Percentiles rank a stretch among this genome's conserved stretches.
Evolutionary conservation across 2,113 vertebrate genomes (phyloP).

Genomic region (Oreotrochilus melanogaster): DNA sequence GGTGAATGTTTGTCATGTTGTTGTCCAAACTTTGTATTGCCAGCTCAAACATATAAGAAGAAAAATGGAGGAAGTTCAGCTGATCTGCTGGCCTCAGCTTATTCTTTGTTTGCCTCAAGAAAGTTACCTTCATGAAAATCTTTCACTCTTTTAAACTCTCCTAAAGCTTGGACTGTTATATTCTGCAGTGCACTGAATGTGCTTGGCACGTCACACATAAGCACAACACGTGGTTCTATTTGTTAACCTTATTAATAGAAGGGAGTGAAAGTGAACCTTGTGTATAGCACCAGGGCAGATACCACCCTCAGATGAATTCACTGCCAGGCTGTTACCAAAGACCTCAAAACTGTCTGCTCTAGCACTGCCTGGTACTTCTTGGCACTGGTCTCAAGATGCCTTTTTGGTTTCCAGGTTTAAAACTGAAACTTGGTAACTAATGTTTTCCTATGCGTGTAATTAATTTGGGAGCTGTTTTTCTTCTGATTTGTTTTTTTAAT

Average conservation of each 20-base stretch:
- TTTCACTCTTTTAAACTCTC: background rate
- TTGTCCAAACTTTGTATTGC: background rate
- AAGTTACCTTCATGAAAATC: background rate
- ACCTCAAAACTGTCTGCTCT: background rate
- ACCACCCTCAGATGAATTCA: background rate
- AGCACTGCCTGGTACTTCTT: background rate
- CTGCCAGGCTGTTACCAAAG: background rate
- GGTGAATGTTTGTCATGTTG: background rate
- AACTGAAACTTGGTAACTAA: background rate
- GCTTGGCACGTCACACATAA: background rate
- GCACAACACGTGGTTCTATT: conserved; percentile 1
- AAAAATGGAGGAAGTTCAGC: background rate
- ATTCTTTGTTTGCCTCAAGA: background rate
- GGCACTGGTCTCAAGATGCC: background rate
- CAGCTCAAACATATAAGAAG: background rate
- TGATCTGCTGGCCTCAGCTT: background rate
- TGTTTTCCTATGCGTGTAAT: background rate
- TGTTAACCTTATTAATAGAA: conserved; percentile 17
- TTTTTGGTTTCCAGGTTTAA: background rate
- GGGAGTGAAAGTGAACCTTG: background rate
- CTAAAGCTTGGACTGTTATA: background rate
- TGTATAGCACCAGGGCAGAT: background rate
- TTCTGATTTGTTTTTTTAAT: background rate
- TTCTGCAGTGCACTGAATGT: background rate
- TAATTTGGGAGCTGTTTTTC: background rate